Evolutionary conservation across 2,113 vertebrate species (phyloP).

Genomic region (Eleginops maclovinus): DNA sequence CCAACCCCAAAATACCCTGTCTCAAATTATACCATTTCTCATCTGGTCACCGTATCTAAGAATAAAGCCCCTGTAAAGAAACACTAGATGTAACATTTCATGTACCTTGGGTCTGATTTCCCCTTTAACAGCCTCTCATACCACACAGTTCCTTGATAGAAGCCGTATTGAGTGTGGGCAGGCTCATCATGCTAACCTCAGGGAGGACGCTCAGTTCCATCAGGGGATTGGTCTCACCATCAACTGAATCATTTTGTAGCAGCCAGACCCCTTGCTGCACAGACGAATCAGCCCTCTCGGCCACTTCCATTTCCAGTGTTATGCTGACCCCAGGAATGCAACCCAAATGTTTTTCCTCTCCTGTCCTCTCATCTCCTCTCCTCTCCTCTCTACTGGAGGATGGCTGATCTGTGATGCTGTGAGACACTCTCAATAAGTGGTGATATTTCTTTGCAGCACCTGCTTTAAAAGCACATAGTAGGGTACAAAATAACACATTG

Average conservation of each 20-base stretch:
- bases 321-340: conserved; percentile 30
- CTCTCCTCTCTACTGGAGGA: conserved; percentile 16
- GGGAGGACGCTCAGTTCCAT: conserved; percentile 21
- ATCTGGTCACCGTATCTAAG: neutral
- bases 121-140: conserved; percentile 25
- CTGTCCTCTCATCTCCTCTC: conserved; percentile 19
- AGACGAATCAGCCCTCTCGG: conserved; percentile 18
- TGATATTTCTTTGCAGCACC: conserved; percentile 20
- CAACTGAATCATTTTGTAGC: conserved; percentile 8
- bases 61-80: neutral
- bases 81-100: neutral
- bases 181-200: conserved; percentile 44
- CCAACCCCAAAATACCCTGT: neutral
- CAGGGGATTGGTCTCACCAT: conserved; percentile 29
- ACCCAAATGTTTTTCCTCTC: conserved; percentile 37
- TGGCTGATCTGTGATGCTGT: conserved; percentile 13
- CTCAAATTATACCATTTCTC: neutral
- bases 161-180: conserved; percentile 13
- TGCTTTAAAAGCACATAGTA: neutral
- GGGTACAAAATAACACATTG: conserved; percentile 15
- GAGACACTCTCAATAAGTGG: conserved; percentile 13
- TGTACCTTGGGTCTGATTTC: conserved; percentile 24
- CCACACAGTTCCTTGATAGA: conserved; percentile 9
- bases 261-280: conserved; percentile 20
- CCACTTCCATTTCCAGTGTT: conserved; percentile 39